Evolutionary conservation across 2,113 vertebrate species (phyloP), one percentile per base, ranked within the genome.

Genomic region (Upupa epops): DNA sequence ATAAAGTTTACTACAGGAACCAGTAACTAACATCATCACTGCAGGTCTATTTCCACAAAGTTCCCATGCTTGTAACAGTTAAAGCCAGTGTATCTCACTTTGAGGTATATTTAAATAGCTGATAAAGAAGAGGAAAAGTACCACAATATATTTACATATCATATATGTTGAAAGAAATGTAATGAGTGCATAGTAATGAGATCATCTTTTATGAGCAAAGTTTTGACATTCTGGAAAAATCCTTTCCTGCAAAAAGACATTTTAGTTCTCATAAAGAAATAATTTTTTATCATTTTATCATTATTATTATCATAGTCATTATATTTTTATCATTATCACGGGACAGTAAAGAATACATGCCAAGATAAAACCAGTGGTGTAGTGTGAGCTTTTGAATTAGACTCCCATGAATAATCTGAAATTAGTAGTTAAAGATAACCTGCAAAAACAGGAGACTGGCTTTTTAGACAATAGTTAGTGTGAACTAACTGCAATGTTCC

Each of bases 51-150:
- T 75, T 84, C 40, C 20, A n/a, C 83, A 81, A 96, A 83, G 52
- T 87, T 87, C 49, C 34, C 89, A 80, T 83, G 31, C 92, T 93
- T 86, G 26, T 63, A 95, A 83, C 52, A 90, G 28, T 8, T 96
- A 48, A 66, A 92, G 32, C 32, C 20, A 55, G 58, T 86, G 10
- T 21, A 83, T 25, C 21, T 78, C 61, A 76, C 18, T 79, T 45
- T 65, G 22, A 72, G 77, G 14, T 61, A 25, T 56, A n/a, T 29
- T 64, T 78, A 74, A 49, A 17, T 13, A 56, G 3, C 26, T 75
- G 20, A 40, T 56, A 13, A 37, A 17, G 29, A 87, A 14, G 9
- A 49, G 8, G 21, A 15, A 61, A 90, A 66, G 11, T 51, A 59
- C 80, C 21, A 59, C 21, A 29, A 8, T 40, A 55, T 42, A 5